Base-by-base conservation (phyloP, 2,797 vertebrate species). In the Myiotriccus ornatus region DNA sequence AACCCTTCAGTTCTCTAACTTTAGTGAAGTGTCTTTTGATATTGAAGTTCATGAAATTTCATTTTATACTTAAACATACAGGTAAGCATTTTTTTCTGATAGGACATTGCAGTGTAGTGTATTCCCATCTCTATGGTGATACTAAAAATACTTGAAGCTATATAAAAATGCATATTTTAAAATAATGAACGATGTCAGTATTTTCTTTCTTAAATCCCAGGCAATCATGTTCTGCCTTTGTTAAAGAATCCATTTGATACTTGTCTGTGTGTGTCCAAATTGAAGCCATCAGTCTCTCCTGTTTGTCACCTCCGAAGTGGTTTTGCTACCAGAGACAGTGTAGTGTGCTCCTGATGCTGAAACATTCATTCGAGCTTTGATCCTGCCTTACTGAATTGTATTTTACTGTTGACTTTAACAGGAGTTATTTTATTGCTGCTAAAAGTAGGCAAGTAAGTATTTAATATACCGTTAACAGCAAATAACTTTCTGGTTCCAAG, bases 231-330 rank as follows among this genome's bases (percentile, higher is more conserved):
- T 57, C 34, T 41, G 37, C 44, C 70, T 89, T 87, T 93, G 74
- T 64, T 73, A 60, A 79, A 81, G 77, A 92, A 92, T 82, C 74
- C 75, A n/a, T 9, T n/a, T 32, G 20, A 34, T 56, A 55, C 47
- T 84, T 67, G 44, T 39, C 37, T 77, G 47, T 14, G 13, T 30
- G 59, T 59, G 47, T 34, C 35, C 60, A 83, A 92, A 91, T 27
- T 60, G 82, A 87, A 96, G 32, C 64, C 56, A 93, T 92, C 87
- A 90, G 94, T 93, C 84, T 91, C 77, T 86, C 22, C 71, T 67
- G 37, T 92, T 95, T 90, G 87, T 77, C 84, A 87, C 52, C 23
- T 79, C 63, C 47, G 80, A 87, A 93, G 67, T 43, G 71, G 35
- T 25, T 94, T 84, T 82, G 44, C 82, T 83, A 4, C 49, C 32